Conservation (phyloP, 2,888 invertebrate genomes). For the Troides oblongomaculatus region DNA sequence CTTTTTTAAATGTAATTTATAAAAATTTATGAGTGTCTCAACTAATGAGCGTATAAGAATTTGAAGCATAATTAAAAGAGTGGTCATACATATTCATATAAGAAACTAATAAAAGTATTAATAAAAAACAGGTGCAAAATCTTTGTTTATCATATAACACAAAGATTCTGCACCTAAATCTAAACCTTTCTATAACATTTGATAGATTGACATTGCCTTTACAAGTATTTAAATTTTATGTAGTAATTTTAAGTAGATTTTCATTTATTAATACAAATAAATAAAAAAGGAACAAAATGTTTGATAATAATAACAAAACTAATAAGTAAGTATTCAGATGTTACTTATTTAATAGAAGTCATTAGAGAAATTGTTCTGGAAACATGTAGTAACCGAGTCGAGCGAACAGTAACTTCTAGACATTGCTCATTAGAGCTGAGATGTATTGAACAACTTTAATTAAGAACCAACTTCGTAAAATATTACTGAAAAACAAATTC, state of each 20-base stretch:
- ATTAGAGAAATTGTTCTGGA: neutral
- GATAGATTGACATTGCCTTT: too few relatives aligned
- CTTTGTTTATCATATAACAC: too few relatives aligned
- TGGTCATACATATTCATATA: too few relatives aligned
- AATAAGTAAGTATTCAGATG: neutral
- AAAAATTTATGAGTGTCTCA: slow-evolving; percentile 2
- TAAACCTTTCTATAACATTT: too few relatives aligned
- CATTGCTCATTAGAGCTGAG: slow-evolving; percentile 7
- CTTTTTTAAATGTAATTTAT: slow-evolving; percentile 12
- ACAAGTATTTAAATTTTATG: too few relatives aligned
- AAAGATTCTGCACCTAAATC: too few relatives aligned
- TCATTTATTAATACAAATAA: too few relatives aligned
- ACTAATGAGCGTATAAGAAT: too few relatives aligned
- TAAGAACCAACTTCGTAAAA: slow-evolving; percentile 1
- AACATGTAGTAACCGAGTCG: neutral
- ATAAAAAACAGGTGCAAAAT: too few relatives aligned
- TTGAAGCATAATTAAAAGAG: too few relatives aligned
- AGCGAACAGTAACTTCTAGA: neutral
- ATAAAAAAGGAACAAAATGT: neutral
- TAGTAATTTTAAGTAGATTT: too few relatives aligned
- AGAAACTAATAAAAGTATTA: too few relatives aligned
- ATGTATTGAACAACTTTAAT: neutral
- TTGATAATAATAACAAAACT: neutral
- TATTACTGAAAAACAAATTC: neutral
- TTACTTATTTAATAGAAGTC: neutral